Percentiles rank a stretch among this genome's conserved stretches.
phyloP scores from a whole-genome alignment of 2,113 vertebrate genomes.

The Stegastes partitus region DNA sequence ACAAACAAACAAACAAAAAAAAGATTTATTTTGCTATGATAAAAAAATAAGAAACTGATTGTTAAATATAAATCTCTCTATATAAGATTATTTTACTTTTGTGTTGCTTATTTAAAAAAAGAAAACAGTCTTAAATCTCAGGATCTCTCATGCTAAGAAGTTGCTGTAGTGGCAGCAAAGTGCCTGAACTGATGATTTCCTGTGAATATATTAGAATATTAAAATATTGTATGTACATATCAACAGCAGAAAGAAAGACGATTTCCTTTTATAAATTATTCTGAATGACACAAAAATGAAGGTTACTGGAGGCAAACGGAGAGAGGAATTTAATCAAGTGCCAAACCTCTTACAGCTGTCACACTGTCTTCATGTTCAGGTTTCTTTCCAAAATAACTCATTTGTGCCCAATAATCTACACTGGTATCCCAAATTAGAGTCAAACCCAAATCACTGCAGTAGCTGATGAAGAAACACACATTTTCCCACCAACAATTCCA shows the following conservation, averaged over 20 bases:
- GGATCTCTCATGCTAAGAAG: constrained; percentile 83
- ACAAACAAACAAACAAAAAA: constrained; percentile 52
- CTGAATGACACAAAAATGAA: constrained; percentile 80
- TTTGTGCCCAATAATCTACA: not conserved
- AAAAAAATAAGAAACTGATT: constrained; percentile 82
- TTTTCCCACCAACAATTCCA: constrained; percentile 10
- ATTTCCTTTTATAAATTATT: constrained; percentile 87
- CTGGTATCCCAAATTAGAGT: not conserved
- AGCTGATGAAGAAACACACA: not conserved
- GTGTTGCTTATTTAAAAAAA: constrained; percentile 85
- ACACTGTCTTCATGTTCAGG: constrained; percentile 6
- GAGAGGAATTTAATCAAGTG: constrained; percentile 51
- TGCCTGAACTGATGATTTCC: constrained; percentile 85
- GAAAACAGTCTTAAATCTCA: constrained; percentile 87
- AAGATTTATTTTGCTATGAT: constrained; percentile 88
- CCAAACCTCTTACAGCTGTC: constrained; percentile 51
- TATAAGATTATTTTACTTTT: constrained; percentile 88
- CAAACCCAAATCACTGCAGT: too few relatives aligned
- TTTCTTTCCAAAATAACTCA: constrained; percentile 41
- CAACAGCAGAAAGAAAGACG: constrained; percentile 77
- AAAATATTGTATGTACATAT: constrained; percentile 88
- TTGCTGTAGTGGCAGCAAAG: constrained; percentile 81
- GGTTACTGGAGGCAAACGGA: constrained; percentile 56
- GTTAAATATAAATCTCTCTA: constrained; percentile 88
- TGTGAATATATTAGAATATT: constrained; percentile 88